Base-by-base conservation (phyloP, 2,797 vertebrate species). In the Serranus cabrilla region DNA sequence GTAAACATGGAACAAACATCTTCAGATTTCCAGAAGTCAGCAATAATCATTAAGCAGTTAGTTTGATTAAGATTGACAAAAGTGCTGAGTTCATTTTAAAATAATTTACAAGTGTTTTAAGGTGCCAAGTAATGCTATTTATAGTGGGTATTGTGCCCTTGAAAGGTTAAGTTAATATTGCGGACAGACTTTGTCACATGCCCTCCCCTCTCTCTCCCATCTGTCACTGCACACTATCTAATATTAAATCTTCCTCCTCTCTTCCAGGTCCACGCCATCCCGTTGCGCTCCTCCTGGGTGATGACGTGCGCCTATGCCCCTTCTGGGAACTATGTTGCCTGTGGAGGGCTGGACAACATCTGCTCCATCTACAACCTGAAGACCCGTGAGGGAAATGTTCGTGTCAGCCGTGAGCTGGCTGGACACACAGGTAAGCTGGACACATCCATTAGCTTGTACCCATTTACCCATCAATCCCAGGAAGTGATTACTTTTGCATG, bases 331-430 rank as follows among this genome's bases (percentile, higher is more conserved):
- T 99, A 98, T 0, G 98, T 99, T 87, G 98, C 98, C 88, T 99
- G 98, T 34, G 98, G 98, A 84, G 98, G 98, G 58, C 95, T 99
- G 49, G 98, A 99, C 92, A 99, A 99, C 95, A 99, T 99, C 91
- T 99, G 98, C 91, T 99, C 98, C 93, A 99, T 99, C 94, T 99
- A 99, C 94, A 99, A 99, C 91, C 97, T 99, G 94, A 99, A 99
- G 94, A 99, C 98, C 84, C 98, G 98, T 20, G 98, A 99, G 94
- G 98, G 98, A 84, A 99, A 99, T 46, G 98, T 99, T 63, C 97
- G 98, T 17, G 98, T 99, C 87, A 99, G 97, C 93, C 98, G 98
- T 46, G 98, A 99, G 82, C 94, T 99, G 89, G 98, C 98, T 1
- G 98, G 98, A 81, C 98, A 99, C 91, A 99, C 98, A 96, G 98